These are phyloP conservation scores for Oedothorax gibbosus DNA, from an alignment of 1,140 invertebrate species.

Conservation along the genomic window DNA sequence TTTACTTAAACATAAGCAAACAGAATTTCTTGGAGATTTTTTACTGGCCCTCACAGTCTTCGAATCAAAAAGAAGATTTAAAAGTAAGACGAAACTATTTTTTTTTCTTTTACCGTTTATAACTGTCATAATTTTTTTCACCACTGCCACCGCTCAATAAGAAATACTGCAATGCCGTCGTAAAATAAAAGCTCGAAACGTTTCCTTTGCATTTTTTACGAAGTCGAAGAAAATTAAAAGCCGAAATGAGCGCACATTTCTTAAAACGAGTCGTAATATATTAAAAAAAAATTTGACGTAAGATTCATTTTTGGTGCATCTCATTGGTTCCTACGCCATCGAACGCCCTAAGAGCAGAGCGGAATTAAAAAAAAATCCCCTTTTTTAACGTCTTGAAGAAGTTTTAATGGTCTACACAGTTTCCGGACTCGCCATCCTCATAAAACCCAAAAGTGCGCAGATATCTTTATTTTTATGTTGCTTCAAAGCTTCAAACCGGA, in stretches of 20 bases:
- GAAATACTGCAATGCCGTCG: constrained; percentile 33
- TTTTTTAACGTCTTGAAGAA: constrained; percentile 56
- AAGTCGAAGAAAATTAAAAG: constrained; percentile 53
- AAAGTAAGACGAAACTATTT: constrained; percentile 14
- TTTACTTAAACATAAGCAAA: constrained; percentile 39
- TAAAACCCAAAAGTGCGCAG: constrained; percentile 51
- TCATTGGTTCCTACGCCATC: constrained; percentile 38
- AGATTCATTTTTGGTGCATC: constrained; percentile 48
- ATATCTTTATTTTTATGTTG: constrained; percentile 58
- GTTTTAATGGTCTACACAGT: constrained; percentile 54
- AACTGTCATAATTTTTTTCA: constrained; percentile 42
- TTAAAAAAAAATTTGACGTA: constrained; percentile 50
- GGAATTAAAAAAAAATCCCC: constrained; percentile 33
- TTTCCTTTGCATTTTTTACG: constrained; percentile 36
- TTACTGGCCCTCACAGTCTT: constrained; percentile 8
- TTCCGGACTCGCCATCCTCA: constrained; percentile 29
- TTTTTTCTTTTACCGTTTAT: constrained; percentile 4
- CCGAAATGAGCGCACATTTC: constrained; percentile 55
- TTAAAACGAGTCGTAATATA: constrained; percentile 53
- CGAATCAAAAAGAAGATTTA: constrained; percentile 3
- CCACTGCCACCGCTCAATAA: constrained; percentile 22
- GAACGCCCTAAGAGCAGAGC: constrained; percentile 22
- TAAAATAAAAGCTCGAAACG: constrained; percentile 51
- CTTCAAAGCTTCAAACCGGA: constrained; percentile 49
- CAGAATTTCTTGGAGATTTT: constrained; percentile 6